These are phyloP conservation scores for Epizoanthus stellaris DNA, from an alignment of 92 coral and sea anemone species.

Conservation along the genomic window DNA sequence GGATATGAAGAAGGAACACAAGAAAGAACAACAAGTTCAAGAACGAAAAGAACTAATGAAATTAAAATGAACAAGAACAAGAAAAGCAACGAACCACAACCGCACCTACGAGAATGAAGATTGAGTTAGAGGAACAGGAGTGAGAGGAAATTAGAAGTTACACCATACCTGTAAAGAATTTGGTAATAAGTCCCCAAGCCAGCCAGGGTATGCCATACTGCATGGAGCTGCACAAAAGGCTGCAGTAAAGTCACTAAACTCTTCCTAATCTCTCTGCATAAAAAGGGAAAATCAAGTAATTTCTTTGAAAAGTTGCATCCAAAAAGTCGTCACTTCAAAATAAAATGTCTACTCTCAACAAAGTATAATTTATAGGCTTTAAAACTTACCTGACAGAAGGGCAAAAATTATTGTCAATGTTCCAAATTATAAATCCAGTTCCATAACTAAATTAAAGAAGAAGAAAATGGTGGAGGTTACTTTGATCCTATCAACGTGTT, in stretches of 20 bases:
- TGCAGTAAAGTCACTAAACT: conserved; percentile 58
- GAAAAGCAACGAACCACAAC: no score
- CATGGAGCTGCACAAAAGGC: conserved; percentile 94
- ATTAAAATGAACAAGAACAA: no score
- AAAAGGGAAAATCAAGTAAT: neutral
- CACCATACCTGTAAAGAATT: conserved; percentile 76
- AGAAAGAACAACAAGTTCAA: no score
- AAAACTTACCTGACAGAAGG: conserved; percentile 75
- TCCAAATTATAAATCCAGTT: conserved; percentile 91
- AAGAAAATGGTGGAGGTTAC: neutral
- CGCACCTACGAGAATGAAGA: no score
- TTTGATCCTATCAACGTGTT: no score
- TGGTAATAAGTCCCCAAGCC: conserved; percentile 92
- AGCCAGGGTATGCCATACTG: conserved; percentile 92
- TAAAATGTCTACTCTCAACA: no score
- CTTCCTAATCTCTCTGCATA: conserved; percentile 65
- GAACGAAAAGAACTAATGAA: no score
- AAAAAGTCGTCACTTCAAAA: neutral
- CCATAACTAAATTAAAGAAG: conserved; percentile 64
- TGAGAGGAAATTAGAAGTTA: neutral
- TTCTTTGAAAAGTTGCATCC: neutral
- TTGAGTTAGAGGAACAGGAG: neutral
- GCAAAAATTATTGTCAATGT: conserved; percentile 93
- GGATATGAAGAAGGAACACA: no score
- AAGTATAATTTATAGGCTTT: neutral